Evolutionary conservation across 2,888 invertebrate genomes (phyloP).

Genomic region (Hyles lineata): DNA sequence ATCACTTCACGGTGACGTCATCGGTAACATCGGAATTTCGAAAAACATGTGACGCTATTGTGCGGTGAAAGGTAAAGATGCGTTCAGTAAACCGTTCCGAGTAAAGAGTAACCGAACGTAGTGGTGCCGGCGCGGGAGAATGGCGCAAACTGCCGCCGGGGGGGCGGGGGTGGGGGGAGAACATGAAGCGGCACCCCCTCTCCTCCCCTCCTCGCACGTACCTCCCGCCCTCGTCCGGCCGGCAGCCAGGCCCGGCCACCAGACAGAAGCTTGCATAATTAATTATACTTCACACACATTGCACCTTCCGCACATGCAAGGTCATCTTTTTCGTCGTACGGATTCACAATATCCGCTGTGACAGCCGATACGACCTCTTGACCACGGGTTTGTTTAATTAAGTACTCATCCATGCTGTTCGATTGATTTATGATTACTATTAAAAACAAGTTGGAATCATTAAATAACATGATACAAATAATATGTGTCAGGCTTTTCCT

Average conservation of each 20-base stretch:
- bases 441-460: not conserved
- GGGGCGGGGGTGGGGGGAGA: slow-evolving; percentile 54
- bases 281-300: slow-evolving; percentile 75
- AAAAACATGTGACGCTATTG: slow-evolving; percentile 68
- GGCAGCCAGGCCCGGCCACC: slow-evolving; percentile 61
- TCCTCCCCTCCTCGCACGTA: slow-evolving; percentile 47
- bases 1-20: slow-evolving; percentile 79
- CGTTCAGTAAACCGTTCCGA: slow-evolving; percentile 74
- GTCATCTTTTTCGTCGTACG: slow-evolving; percentile 68
- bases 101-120: slow-evolving; percentile 74
- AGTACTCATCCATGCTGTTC: not conserved
- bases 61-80: slow-evolving; percentile 81
- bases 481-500: not conserved
- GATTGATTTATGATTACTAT: not conserved
- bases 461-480: not conserved
- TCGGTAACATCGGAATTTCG: slow-evolving; percentile 67
- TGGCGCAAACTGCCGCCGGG: slow-evolving; percentile 78
- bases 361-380: slow-evolving; percentile 16
- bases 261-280: slow-evolving; percentile 81
- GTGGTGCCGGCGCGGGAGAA: slow-evolving; percentile 79
- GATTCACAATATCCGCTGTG: slow-evolving; percentile 41
- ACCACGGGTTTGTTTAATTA: not conserved
- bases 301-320: slow-evolving; percentile 75
- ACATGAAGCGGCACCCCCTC: slow-evolving; percentile 30
- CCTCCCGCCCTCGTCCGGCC: slow-evolving; percentile 44